Conservation (phyloP, 1,140 invertebrate species). For the Tachypleus tridentatus region DNA sequence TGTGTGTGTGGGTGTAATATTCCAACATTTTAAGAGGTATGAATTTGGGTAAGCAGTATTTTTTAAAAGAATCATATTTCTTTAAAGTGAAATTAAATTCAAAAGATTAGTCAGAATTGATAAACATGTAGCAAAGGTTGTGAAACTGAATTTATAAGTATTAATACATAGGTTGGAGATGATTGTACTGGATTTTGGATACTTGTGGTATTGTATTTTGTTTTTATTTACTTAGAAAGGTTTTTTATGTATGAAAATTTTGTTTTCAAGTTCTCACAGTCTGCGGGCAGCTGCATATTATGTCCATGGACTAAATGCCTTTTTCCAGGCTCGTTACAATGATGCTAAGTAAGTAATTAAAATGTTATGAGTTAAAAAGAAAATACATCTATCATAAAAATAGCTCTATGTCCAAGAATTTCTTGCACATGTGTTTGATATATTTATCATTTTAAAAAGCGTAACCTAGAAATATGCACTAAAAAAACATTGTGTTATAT, state of each 20-base stretch:
- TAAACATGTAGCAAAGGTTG: too few species aligned
- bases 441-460: neutral
- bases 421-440: conserved; percentile 6
- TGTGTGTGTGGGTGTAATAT: too few species aligned
- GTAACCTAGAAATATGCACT: too few species aligned
- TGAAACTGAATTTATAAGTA: neutral
- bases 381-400: conserved; percentile 6
- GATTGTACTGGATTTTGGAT: conserved; percentile 64
- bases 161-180: neutral
- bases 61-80: too few species aligned
- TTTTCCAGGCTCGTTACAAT: conserved; percentile 89
- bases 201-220: conserved; percentile 89
- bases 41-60: too few species aligned
- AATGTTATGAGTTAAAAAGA: neutral
- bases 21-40: too few species aligned
- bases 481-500: too few species aligned
- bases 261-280: conserved; percentile 53
- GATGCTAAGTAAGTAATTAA: conserved; percentile 76
- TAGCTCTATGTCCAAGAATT: conserved; percentile 9
- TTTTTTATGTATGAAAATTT: conserved; percentile 5
- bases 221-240: conserved; percentile 85
- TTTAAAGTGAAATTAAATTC: too few species aligned
- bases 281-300: conserved; percentile 86
- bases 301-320: conserved; percentile 89
- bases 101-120: too few species aligned